Conservation (phyloP, 2,797 vertebrate genomes). For the Apodemus agrarius region DNA sequence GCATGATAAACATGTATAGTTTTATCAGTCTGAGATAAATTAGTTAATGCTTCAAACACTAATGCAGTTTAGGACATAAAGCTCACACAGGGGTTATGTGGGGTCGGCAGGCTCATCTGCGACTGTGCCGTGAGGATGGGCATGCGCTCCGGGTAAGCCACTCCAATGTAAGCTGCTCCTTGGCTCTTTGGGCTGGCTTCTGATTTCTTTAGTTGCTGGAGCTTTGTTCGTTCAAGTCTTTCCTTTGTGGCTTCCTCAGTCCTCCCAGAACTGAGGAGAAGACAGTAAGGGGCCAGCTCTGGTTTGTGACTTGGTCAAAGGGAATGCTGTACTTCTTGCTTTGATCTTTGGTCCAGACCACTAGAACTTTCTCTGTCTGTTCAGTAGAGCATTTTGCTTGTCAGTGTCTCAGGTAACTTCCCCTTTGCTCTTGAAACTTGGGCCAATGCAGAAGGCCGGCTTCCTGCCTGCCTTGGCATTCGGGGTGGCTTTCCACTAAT, state of each 20-base stretch:
- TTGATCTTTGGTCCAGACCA: background rate
- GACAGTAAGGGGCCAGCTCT: background rate
- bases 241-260: background rate
- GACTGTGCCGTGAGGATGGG: background rate
- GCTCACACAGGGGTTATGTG: background rate
- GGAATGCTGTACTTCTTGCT: background rate
- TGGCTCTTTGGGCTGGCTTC: background rate
- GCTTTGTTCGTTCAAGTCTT: background rate
- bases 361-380: background rate
- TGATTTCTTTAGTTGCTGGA: background rate
- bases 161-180: background rate
- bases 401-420: background rate
- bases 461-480: background rate
- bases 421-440: background rate
- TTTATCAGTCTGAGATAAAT: background rate
- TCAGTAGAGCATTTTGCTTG: background rate
- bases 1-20: background rate
- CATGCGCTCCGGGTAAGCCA: background rate
- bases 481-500: background rate
- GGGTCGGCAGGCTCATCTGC: background rate
- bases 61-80: background rate
- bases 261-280: background rate
- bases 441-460: no score
- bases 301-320: background rate
- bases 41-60: background rate